These are phyloP conservation scores for Xyrauchen texanus DNA, from an alignment of 2,113 vertebrate genomes.

Conservation along the genomic window DNA sequence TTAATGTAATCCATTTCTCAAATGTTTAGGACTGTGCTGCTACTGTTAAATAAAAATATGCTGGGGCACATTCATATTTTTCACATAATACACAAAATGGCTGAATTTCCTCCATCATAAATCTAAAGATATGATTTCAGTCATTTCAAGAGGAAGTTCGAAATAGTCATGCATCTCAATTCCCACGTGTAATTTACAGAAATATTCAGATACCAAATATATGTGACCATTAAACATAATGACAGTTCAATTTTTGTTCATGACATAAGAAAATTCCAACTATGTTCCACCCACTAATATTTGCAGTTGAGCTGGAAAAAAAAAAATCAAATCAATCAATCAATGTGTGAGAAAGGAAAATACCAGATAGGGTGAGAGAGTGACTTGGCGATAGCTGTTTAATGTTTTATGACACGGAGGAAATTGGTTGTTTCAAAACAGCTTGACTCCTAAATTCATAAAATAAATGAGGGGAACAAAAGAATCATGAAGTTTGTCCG, in stretches of 20 bases:
- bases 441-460: neutral
- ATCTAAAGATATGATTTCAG: too few relatives aligned
- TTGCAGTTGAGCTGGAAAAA: neutral
- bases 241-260: too few relatives aligned
- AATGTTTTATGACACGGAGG: too few relatives aligned
- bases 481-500: neutral
- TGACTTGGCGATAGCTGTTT: neutral
- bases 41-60: too few relatives aligned
- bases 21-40: too few relatives aligned
- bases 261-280: neutral
- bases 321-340: too few relatives aligned
- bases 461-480: neutral
- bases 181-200: neutral
- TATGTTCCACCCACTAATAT: neutral
- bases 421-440: neutral
- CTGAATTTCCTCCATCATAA: too few relatives aligned
- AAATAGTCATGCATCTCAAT: neutral
- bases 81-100: too few relatives aligned
- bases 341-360: neutral
- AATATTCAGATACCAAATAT: neutral
- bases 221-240: too few relatives aligned
- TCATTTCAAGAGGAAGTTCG: too few relatives aligned
- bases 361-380: neutral
- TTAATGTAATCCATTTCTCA: too few relatives aligned
- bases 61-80: too few relatives aligned